Evolutionary conservation across 2,113 vertebrate species (phyloP), one percentile per base, ranked within the genome.

Genomic region (Cisticola juncidis): DNA sequence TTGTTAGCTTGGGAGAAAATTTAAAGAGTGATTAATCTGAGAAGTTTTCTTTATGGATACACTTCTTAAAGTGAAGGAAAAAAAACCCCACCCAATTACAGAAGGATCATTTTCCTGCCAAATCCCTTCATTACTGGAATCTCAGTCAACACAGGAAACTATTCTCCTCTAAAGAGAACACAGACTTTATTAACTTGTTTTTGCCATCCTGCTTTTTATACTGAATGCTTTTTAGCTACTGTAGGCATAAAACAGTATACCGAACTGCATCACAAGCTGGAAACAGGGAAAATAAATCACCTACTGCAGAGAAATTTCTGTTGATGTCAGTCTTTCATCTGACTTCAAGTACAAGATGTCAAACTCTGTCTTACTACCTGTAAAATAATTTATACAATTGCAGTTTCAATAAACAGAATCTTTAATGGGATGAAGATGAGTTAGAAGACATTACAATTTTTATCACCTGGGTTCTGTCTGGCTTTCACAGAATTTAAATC

Each of bases 311-410:
- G 45, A 83, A 77, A 83, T 86, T 72, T 77, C 45, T 77, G 16
- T 66, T 65, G 58, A 54, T 57, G 18, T 2, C 31, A 91, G 40
- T 57, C 86, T 96, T 92, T 86, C 50, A 94, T 95, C 62, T 86
- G 50, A 40, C 36, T 92, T 92, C 57, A 90, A 90, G 53, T 76
- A 68, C 12, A 65, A 65, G n/a, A 61, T 61, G 35, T 23, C 70
- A 81, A 54, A 57, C 65, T 40, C 31, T 53, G 42, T 72, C 74
- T 21, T 83, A 57, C 45, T 69, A 57, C n/a, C 47, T 64, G 76
- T 50, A 91, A 86, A 94, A 91, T 86, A 92, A 78, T 83, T 83
- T 62, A 94, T 80, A 69, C 7, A 66, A 18, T 53, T 88, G 11
- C 3, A 0, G 12, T 86, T 91, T 83, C 68, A 86, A 81, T 84